Base-by-base conservation (phyloP, 2,888 invertebrate genomes). In the Alsophila aescularia region DNA sequence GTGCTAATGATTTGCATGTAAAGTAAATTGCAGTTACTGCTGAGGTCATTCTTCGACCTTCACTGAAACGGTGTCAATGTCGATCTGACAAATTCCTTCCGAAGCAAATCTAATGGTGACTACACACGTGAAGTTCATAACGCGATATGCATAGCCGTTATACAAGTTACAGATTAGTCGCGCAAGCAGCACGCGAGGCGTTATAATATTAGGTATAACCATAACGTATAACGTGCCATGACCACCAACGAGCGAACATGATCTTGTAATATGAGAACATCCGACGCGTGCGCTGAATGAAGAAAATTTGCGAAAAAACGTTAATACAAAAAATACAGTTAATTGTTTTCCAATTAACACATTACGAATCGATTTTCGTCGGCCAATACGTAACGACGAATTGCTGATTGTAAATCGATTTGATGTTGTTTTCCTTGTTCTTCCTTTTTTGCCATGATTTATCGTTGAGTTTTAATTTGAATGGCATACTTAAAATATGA, bases 91-190 rank as follows among this genome's bases (percentile, higher is more conserved):
- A 51, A 51, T 70, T 67, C 65, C 68, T 67, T 58, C 73, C 77
- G 67, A 66, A 69, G 63, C 72, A 64, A 78, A 77, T 72, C 67
- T 83, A 81, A 87, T 84, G 77, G 83, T 56, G 52, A 31, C 55
- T 64, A 62, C 73, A 79, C 88, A 88, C 86, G 88, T 81, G 64
- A 83, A 66, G 68, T 62, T 61, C 52, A 51, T 61, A 58, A 59
- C 57, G 60, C 53, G 40, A 56, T 52, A 48, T 53, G 39, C 47
- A 41, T 41, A 69, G 71, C 78, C 76, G 81, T 80, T 82, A 83
- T 76, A 77, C 76, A 74, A 74, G 70, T 69, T 74, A 76, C 69
- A 66, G 81, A 87, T 87, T 89, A 72, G 85, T 70, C 73, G 70
- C 81, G 81, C 75, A 70, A 60, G 58, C 63, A 69, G 81, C 87